Evolutionary conservation across 2,113 vertebrate species (phyloP).

Genomic region (Tiliqua scincoides): DNA sequence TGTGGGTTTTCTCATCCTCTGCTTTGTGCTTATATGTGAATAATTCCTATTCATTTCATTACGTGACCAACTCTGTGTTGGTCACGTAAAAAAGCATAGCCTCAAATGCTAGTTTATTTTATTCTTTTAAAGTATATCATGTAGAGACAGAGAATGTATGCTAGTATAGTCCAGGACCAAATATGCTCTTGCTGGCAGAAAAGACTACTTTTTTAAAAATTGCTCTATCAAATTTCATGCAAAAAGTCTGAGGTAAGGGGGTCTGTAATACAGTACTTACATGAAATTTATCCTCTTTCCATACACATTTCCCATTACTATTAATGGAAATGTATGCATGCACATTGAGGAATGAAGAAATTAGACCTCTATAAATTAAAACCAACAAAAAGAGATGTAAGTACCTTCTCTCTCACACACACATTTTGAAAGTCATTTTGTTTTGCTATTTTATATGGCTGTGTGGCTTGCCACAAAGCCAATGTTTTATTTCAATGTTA

Average conservation of each 20-base stretch:
- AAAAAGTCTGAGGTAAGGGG: slow-evolving; percentile 51
- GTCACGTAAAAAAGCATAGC: slow-evolving; percentile 62
- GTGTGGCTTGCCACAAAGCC: slow-evolving; percentile 68
- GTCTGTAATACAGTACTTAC: slow-evolving; percentile 46
- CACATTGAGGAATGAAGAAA: slow-evolving; percentile 44
- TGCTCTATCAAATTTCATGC: slow-evolving; percentile 53
- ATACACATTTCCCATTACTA: slow-evolving; percentile 16
- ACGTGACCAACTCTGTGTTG: neutral
- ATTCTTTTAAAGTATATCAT: slow-evolving; percentile 65
- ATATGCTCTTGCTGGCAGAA: slow-evolving; percentile 2
- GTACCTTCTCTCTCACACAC: slow-evolving; percentile 71
- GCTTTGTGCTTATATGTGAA: neutral
- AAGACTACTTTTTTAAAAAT: slow-evolving; percentile 44
- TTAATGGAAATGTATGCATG: slow-evolving; percentile 15
- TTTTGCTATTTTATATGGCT: slow-evolving; percentile 66
- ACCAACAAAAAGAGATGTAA: slow-evolving; percentile 65
- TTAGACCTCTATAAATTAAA: slow-evolving; percentile 44
- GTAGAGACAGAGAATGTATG: slow-evolving; percentile 70
- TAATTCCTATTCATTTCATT: neutral
- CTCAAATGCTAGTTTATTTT: slow-evolving; percentile 62
- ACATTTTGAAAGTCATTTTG: slow-evolving; percentile 71
- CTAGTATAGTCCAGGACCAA: slow-evolving; percentile 41
- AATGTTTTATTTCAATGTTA: slow-evolving; percentile 75
- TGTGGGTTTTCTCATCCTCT: neutral
- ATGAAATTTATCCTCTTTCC: slow-evolving; percentile 41